Conservation (phyloP, 2,888 invertebrate species). For the Andrena bicolor region DNA sequence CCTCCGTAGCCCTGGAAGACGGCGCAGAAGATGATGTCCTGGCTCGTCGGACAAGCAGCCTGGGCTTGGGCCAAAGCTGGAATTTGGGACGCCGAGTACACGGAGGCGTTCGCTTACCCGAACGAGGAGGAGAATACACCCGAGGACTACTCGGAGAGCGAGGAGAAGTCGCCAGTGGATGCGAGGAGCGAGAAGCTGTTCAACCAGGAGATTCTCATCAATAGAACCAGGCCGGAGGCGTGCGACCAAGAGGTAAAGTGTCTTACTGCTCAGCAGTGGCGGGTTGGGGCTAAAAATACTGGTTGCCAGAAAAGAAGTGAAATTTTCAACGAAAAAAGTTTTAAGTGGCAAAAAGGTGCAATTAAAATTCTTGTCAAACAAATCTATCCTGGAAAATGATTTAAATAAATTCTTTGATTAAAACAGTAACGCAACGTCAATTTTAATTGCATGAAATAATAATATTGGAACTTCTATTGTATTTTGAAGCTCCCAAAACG, state of each 20-base stretch:
- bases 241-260: slow-evolving; percentile 90
- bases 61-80: slow-evolving; percentile 79
- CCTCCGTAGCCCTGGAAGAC: slow-evolving; percentile 77
- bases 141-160: slow-evolving; percentile 73
- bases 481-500: too few species aligned
- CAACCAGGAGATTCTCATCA: slow-evolving; percentile 89
- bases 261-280: background rate
- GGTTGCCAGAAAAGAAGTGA: too few species aligned
- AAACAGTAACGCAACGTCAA: too few species aligned
- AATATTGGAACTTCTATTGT: too few species aligned
- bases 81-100: slow-evolving; percentile 77
- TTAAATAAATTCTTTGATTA: too few species aligned
- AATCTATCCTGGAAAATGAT: too few species aligned
- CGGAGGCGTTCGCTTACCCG: slow-evolving; percentile 74
- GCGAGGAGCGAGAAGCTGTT: slow-evolving; percentile 86
- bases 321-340: too few species aligned
- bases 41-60: slow-evolving; percentile 78
- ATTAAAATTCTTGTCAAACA: too few species aligned
- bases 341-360: too few species aligned
- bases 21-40: slow-evolving; percentile 73
- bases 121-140: slow-evolving; percentile 74
- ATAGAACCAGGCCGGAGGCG: slow-evolving; percentile 92
- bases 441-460: too few species aligned
- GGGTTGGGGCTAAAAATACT: too few species aligned
- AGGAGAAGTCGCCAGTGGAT: slow-evolving; percentile 78